Evolutionary conservation across 2,888 invertebrate species (phyloP), one percentile per base, ranked within the genome.

Genomic region (Boloria selene): DNA sequence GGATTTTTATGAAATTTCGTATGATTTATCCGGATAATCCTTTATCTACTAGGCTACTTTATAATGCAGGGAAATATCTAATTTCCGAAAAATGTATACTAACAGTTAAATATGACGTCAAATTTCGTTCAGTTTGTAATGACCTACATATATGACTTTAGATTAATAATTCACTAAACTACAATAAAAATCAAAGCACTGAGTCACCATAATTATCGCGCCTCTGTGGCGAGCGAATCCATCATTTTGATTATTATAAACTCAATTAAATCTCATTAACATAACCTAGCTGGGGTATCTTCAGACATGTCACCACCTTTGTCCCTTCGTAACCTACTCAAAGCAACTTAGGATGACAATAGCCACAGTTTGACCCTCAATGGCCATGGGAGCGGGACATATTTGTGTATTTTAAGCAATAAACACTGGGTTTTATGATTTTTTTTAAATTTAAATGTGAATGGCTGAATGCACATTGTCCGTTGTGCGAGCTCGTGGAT

Each of bases 361-460:
- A 77, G 80, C 70, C 76, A 81, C 83, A 84, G 84, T 90, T 90
- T 89, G 89, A 90, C 90, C 92, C 88, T 88, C 88, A 87, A 87
- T 80, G 80, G 81, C 77, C 79, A 84, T 81, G 82, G 82, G 86
- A 85, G 83, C 81, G 81, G 82, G 76, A 73, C 74, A 82, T 91
- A 90, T 92, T 92, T 92, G 91, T 90, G 90, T 92, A 89, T 88
- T 90, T 92, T 91, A 81, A 87, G 91, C 86, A 91, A 92, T 92
- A 92, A 92, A 92, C 92, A 92, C 90, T 86, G 87, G 87, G 82
- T 90, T 91, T 91, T 90, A 91, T 90, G 89, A 86, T 88, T 88
- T 89, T 88, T 87, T 89, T 79, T 83, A 17, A 79, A 90, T 91
- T 91, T 85, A 77, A 88, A 90, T 90, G 72, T 83, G 82, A 90